Base-by-base conservation (phyloP, 1,140 invertebrate species). In the Saccostrea cuccullata region DNA sequence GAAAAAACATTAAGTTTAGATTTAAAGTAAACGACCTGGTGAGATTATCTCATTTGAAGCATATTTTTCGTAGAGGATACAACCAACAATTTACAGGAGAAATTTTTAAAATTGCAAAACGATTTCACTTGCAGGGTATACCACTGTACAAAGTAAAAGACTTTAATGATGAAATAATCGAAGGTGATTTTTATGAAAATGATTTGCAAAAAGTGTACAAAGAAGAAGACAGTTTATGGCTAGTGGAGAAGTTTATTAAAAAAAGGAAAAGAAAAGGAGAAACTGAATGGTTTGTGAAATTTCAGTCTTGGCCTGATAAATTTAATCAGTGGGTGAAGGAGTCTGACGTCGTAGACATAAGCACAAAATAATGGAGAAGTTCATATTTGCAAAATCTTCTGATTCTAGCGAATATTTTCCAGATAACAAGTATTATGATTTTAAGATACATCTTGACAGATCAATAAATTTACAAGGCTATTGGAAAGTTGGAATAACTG, bases 71-170 rank as follows among this genome's bases (percentile, higher is more conserved):
- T 67, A 73, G 88, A 12, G 55, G 36, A 2, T 89, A 84, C 55
- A 40, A 86, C 13, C 70, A 89, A 85, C 60, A 86, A 55, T 89
- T 55, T 55, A 85, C 84, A n/a, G 47, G 47, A 13, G 84, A 85
- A 60, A 30, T 85, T 15, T 85, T 85, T 26, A 85, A 58, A 58
- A 26, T 85, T 13, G 15, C 47, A 2, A 30, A 58, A 58, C 47
- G 84, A 55, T 55, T 85, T 58, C 55, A 56, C 20, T 20, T 55
- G 40, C 82, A 87, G 70, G 88, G 88, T 8, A 86, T 89, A 55
- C 88, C 84, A 9, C 56, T 86, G 58, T 88, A 85, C 56, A 85
- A 88, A 85, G 47, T 88, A 9, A 60, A 77, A 56, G 87, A 88
- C 36, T 88, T 88, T 85, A 36, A 77, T 30, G 26, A 64, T 17